Evolutionary conservation across 2,797 vertebrate genomes (phyloP), one percentile per base, ranked within the genome.

Genomic region (Halcyon leucocephala): DNA sequence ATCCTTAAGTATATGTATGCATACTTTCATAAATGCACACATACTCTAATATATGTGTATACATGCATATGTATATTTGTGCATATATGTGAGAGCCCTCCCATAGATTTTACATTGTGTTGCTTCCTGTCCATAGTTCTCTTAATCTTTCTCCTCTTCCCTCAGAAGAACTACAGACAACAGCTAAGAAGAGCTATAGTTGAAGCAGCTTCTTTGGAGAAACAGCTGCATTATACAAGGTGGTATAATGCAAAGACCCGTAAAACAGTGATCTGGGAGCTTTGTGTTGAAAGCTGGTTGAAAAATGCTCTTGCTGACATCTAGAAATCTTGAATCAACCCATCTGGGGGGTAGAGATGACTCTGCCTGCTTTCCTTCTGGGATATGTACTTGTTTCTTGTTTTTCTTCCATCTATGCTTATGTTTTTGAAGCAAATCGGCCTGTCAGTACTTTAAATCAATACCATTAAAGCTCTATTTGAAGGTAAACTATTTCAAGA

Each of bases 401-500:
- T 67, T 33, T 61, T 76, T 55, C 31, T 82, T 70, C 25, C 10
- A 41, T 39, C 18, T 29, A 2, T 48, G 29, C 18, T 69, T 86
- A 80, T 48, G 37, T 60, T 94, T 90, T 89, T 85, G 92, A 95
- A 79, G 52, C n/a, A 93, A 83, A 82, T 86, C 73, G 82, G 90
- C 37, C 46, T 93, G 57, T 73, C 81, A 67, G 33, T 82, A 65
- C 26, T 87, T 81, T 71, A n/a, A 64, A 97, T 96, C 95, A 77
- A 96, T 97, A 95, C 54, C 85, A 93, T 85, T 81, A 93, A 93
- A 93, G 65, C 90, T 96, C 83, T 90, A 33, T 79, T 89, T 82
- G 92, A 89, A 97, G n/a, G 79, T 88, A 96, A 97, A 96, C 81
- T 91, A 37, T 87, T 93, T 71, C 90, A 87, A 94, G 81, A 70